Percentiles rank a stretch among this genome's conserved stretches.
Conservation (phyloP, 2,113 vertebrate species). For the Odocoileus hemionus region DNA sequence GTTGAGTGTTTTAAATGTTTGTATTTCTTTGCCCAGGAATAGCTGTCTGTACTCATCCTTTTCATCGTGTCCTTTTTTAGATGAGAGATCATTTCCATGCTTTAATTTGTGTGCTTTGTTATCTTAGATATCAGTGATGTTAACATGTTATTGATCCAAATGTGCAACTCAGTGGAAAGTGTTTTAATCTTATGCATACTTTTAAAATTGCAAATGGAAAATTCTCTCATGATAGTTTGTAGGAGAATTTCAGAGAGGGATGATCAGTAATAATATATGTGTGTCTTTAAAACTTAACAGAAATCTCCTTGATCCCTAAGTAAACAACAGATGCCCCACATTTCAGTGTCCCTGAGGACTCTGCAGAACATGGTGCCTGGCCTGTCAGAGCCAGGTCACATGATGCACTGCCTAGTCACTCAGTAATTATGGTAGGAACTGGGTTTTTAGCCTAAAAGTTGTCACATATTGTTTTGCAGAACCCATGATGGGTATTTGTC, state of each 20-base stretch:
- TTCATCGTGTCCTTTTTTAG: background rate
- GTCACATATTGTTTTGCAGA: slow-evolving; percentile 56
- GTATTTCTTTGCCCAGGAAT: background rate
- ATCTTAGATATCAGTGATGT: background rate
- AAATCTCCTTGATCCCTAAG: background rate
- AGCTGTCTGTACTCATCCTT: background rate
- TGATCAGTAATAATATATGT: background rate
- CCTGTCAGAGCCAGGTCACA: slow-evolving; percentile 30
- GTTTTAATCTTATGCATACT: background rate
- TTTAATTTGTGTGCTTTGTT: background rate
- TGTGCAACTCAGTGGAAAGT: background rate
- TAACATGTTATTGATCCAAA: background rate
- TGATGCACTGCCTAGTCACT: background rate
- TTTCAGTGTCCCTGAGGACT: background rate
- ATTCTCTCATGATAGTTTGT: background rate
- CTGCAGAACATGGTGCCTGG: slow-evolving; percentile 12
- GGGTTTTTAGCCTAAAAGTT: slow-evolving; percentile 65
- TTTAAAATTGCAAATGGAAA: background rate
- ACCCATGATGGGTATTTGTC: slow-evolving; percentile 59
- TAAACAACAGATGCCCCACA: background rate
- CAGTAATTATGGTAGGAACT: slow-evolving; percentile 64
- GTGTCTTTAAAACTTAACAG: background rate
- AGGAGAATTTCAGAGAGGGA: background rate
- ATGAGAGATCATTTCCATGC: background rate
- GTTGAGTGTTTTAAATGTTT: background rate